phyloP scores from a whole-genome alignment of 1,140 invertebrate genomes.

The Tetraneura akinire region DNA sequence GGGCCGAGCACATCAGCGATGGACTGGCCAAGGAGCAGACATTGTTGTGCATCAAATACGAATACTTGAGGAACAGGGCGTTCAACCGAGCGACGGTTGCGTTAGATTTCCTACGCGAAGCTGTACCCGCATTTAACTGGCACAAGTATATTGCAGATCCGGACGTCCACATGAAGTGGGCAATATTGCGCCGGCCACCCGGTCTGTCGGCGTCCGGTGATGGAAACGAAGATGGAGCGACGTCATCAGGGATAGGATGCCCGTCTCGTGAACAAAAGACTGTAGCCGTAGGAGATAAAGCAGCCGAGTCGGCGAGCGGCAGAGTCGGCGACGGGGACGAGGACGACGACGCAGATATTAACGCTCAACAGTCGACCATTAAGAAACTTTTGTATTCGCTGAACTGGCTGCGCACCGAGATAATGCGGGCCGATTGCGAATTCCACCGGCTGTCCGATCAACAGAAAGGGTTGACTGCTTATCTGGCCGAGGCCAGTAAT shows the following conservation, averaged over 20 bases:
- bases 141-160: conserved; percentile 7
- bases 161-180: background rate
- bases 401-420: conserved; percentile 29
- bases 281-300: no score
- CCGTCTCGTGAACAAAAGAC: no score
- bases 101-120: conserved; percentile 8
- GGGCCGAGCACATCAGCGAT: conserved; percentile 41
- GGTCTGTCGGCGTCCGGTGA: background rate
- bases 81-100: conserved; percentile 34
- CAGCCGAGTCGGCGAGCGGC: background rate
- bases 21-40: conserved; percentile 40
- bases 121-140: conserved; percentile 17
- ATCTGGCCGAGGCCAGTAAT: background rate
- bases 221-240: background rate
- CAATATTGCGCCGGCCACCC: background rate
- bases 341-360: background rate
- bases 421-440: conserved; percentile 9
- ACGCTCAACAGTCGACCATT: background rate
- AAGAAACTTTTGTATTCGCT: conserved; percentile 30
- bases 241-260: background rate
- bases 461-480: background rate
- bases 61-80: background rate
- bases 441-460: background rate
- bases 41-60: background rate
- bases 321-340: background rate